Evolutionary conservation across 2,113 vertebrate genomes (phyloP).

Genomic region (Pomatostomus ruficeps): DNA sequence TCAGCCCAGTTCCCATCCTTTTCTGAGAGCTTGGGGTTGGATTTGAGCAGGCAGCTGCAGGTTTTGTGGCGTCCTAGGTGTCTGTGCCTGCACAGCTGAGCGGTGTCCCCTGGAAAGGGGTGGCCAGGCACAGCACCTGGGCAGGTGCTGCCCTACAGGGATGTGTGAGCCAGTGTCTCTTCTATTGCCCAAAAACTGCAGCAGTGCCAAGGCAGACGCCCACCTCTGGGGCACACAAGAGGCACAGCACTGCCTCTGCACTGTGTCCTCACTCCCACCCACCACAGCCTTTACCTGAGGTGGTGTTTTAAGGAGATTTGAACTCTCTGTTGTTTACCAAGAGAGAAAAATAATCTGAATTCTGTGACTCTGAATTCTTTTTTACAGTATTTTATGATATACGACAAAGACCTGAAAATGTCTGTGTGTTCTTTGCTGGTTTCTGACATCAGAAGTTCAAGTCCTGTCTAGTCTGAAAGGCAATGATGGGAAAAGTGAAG

Average conservation of each 20-base stretch:
- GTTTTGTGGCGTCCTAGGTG: not conserved
- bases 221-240: not conserved
- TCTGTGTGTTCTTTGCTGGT: slow-evolving; percentile 15
- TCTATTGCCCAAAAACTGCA: not conserved
- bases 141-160: not conserved
- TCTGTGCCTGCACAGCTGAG: not conserved
- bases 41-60: not conserved
- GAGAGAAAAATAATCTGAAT: not conserved
- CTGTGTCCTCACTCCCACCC: not conserved
- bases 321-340: not conserved
- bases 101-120: not conserved
- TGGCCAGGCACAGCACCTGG: not conserved
- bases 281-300: not conserved
- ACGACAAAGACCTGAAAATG: not conserved
- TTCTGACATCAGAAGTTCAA: not conserved
- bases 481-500: not conserved
- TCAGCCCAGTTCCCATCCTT: not conserved
- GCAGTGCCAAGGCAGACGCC: not conserved
- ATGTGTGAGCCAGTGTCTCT: not conserved
- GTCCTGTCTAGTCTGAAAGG: not conserved
- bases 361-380: not conserved
- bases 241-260: not conserved
- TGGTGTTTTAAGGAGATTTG: not conserved
- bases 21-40: not conserved
- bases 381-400: not conserved